phyloP scores from a whole-genome alignment of 1,140 invertebrate genomes.

The Drosophila pruinosa region DNA sequence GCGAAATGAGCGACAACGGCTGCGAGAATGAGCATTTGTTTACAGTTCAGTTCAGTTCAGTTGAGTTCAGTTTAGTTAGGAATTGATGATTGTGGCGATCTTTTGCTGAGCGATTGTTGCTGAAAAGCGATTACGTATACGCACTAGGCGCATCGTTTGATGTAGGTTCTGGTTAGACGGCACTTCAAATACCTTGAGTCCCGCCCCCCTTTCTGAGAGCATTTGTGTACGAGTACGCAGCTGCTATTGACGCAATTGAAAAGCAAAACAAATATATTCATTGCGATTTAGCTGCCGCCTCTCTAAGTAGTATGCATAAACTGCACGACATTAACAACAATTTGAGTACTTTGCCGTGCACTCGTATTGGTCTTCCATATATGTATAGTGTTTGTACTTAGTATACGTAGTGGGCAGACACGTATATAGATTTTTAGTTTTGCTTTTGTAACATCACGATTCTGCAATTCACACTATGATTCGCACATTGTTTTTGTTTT shows the following conservation, averaged over 20 bases:
- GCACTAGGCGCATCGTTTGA: conserved; percentile 16
- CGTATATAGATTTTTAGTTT: conserved; percentile 20
- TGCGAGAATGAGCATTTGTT: background rate
- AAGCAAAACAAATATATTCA: conserved; percentile 55
- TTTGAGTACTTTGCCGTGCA: conserved; percentile 7
- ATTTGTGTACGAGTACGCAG: background rate
- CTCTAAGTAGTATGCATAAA: too few relatives aligned
- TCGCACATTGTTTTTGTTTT: conserved; percentile 46
- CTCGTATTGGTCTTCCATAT: background rate
- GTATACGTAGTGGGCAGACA: background rate
- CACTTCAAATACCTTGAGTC: conserved; percentile 3
- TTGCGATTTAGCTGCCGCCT: conserved; percentile 1
- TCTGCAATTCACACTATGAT: conserved; percentile 57
- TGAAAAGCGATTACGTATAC: conserved; percentile 12
- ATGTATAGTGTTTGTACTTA: too few relatives aligned
- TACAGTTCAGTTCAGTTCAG: conserved; percentile 15
- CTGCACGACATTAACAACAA: conserved; percentile 17
- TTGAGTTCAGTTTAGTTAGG: background rate
- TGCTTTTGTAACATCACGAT: conserved; percentile 48
- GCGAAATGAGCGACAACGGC: conserved; percentile 6
- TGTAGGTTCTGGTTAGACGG: conserved; percentile 31
- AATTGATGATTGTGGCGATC: background rate
- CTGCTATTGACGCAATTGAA: conserved; percentile 68
- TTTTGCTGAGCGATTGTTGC: background rate
- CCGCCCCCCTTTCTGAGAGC: conserved; percentile 11